Evolutionary conservation across 2,797 vertebrate genomes (phyloP), one percentile per base, ranked within the genome.

Genomic region (Girardinus metallicus): DNA sequence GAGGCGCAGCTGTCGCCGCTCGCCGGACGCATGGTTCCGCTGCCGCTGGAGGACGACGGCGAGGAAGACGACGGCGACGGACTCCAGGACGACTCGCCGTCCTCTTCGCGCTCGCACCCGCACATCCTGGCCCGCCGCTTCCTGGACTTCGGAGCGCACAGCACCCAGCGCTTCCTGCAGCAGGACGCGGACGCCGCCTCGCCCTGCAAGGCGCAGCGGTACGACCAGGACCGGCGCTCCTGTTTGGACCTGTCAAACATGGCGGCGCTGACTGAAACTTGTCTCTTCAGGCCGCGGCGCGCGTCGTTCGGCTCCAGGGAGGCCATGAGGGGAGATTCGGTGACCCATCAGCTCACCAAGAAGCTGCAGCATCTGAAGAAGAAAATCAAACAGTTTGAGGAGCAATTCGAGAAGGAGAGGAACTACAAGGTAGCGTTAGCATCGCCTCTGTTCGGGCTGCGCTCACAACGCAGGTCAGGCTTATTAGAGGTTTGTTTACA

Each of bases 321-420:
- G 93, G 94, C 95, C 83, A 96, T 96, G 94, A 96, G 89, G 85
- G 93, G 96, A 86, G 98, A 99, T 75, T 95, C 96, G 4, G 96
- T 97, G 85, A 97, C 97, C 7, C 97, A 98, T 87, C 98, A 99
- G 83, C 96, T 99, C 93, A 97, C 97, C 83, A 99, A 98, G 94
- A 99, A 98, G 93, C 95, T 99, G 71, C 98, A 99, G 92, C 96
- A 95, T 89, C 94, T 97, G 80, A 97, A 97, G 92, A 99, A 99
- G 95, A 99, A 99, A 95, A 99, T 99, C 80, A 98, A 97, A 80
- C 98, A 98, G 88, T 99, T 98, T 94, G 98, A 99, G 73, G 98
- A 99, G 90, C 98, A 99, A 75, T 99, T 99, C 95, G 98, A 99
- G 93, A 99, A 97, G 84, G 98, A 99, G 91, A 97, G 95, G 88